Evolutionary conservation across 1,140 invertebrate species (phyloP).

Genomic region (Heterodera schachtii): DNA sequence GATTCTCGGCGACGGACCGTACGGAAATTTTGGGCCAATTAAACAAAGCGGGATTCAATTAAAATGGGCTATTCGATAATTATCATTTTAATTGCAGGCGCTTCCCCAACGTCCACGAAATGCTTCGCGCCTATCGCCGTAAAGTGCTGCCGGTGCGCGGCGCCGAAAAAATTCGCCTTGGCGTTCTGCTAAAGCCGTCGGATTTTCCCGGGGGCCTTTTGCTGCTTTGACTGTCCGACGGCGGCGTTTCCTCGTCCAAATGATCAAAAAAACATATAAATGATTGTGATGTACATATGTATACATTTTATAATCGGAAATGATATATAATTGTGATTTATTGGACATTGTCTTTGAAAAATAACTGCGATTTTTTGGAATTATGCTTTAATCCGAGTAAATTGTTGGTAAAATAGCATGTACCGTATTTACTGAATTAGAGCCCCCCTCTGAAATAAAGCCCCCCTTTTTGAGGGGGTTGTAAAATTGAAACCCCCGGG

Average conservation of each 20-base stretch:
- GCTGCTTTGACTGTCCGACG: background rate
- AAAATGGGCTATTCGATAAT: background rate
- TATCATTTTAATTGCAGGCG: background rate
- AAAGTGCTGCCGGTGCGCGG: slow-evolving; percentile 36
- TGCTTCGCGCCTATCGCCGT: slow-evolving; percentile 30
- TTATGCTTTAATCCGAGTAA: no score
- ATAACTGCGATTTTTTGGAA: no score
- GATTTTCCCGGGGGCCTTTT: slow-evolving; percentile 17
- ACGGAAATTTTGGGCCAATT: background rate
- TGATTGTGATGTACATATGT: no score
- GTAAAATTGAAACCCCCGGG: no score
- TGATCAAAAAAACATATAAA: background rate
- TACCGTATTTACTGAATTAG: no score
- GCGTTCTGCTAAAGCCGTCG: slow-evolving; percentile 10
- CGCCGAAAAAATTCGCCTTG: slow-evolving; percentile 36
- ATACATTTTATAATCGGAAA: no score
- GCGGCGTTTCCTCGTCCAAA: background rate
- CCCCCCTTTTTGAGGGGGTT: no score
- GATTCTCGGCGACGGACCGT: slow-evolving; percentile 39
- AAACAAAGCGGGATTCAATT: background rate
- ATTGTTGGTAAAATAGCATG: no score
- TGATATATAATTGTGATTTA: no score
- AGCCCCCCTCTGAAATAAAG: no score
- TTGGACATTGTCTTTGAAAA: no score
- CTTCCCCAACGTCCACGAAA: slow-evolving; percentile 22